phyloP scores from a whole-genome alignment of 2,888 invertebrate species.

The Prosopocoilus inquinatus region DNA sequence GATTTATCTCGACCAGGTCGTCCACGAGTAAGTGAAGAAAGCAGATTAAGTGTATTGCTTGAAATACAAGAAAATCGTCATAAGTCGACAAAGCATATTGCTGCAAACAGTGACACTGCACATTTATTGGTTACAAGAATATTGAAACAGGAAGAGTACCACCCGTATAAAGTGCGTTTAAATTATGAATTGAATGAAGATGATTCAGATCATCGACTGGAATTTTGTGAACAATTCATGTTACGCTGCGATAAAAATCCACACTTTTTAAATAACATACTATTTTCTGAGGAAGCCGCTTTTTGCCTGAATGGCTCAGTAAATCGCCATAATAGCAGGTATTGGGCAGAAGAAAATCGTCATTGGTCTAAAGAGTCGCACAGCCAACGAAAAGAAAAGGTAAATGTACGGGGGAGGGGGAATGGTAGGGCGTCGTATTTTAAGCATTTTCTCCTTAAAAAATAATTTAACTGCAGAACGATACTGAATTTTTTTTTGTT shows the following conservation, averaged over 20 bases:
- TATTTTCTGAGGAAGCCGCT: conserved; percentile 9
- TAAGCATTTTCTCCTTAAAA: too few relatives aligned
- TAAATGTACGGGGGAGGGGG: not conserved
- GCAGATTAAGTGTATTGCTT: too few relatives aligned
- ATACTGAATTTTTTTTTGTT: not conserved
- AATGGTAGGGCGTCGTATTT: too few relatives aligned
- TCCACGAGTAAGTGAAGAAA: too few relatives aligned
- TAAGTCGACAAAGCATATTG: too few relatives aligned
- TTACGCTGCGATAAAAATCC: not conserved
- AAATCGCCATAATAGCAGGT: conserved; percentile 3
- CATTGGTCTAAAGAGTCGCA: not conserved
- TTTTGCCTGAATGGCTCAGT: conserved; percentile 2
- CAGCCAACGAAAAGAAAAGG: not conserved
- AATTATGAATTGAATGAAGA: conserved; percentile 3
- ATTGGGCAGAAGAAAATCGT: conserved; percentile 11
- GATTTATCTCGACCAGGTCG: too few relatives aligned
- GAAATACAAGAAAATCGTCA: too few relatives aligned
- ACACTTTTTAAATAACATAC: not conserved
- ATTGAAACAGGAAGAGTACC: not conserved
- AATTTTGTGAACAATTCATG: conserved; percentile 6
- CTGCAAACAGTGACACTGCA: too few relatives aligned
- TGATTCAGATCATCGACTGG: conserved; percentile 1
- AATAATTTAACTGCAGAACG: too few relatives aligned
- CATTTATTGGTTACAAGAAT: too few relatives aligned
- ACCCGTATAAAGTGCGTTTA: conserved; percentile 8